Evolutionary conservation across 2,888 invertebrate species (phyloP).

Genomic region (Stramonita haemastoma): DNA sequence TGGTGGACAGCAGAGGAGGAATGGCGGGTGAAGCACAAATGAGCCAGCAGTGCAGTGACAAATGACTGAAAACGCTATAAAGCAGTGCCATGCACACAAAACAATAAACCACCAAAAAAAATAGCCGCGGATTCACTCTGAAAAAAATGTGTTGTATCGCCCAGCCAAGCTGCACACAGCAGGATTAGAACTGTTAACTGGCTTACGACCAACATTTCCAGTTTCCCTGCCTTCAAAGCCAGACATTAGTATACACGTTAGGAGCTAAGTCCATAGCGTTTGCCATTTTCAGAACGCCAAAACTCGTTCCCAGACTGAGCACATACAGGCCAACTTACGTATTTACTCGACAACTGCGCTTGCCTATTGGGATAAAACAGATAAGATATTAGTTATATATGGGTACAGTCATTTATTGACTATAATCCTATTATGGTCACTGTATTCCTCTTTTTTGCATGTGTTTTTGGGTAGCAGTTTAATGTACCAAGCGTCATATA

Average conservation of each 20-base stretch:
- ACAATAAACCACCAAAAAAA: neutral
- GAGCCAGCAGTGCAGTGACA: neutral
- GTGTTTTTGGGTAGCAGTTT: no score
- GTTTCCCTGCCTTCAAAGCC: neutral
- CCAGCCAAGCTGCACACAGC: constrained; percentile 8
- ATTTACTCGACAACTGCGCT: constrained; percentile 34
- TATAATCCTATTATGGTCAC: no score
- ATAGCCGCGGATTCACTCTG: neutral
- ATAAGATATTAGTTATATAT: neutral
- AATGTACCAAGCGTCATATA: no score
- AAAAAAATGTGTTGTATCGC: neutral
- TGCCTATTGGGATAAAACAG: neutral
- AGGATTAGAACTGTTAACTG: neutral
- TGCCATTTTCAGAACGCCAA: constrained; percentile 13
- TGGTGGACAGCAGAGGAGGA: no score
- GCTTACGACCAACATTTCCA: neutral
- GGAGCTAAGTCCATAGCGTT: neutral
- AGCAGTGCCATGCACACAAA: neutral
- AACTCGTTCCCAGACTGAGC: neutral
- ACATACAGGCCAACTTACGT: constrained; percentile 36
- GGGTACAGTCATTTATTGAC: no score
- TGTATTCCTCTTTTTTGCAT: no score
- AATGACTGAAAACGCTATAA: neutral
- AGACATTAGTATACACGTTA: neutral
- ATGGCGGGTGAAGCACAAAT: no score